A percentile compares a stretch with the other conserved stretches of the same genome.
phyloP scores from a whole-genome alignment of 2,113 vertebrate genomes.

The Ictalurus punctatus region DNA sequence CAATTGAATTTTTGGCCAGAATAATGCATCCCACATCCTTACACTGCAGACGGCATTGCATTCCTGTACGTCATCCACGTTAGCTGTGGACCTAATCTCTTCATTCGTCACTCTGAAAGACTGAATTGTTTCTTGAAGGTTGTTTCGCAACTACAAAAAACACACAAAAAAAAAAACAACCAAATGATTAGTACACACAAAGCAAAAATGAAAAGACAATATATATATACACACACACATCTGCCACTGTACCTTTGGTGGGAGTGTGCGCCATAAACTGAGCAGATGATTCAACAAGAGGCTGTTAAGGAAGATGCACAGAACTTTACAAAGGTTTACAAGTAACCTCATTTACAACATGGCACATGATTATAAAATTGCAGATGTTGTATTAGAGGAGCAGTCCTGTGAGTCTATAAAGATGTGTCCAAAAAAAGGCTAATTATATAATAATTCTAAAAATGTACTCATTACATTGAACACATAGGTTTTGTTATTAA shows the following conservation, averaged over 20 bases:
- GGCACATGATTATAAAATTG: not conserved
- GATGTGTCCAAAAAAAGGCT: not conserved
- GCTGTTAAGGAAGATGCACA: constrained; percentile 63
- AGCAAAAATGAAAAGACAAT: not conserved
- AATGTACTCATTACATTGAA: not conserved
- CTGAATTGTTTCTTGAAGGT: constrained; percentile 84
- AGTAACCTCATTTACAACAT: not conserved
- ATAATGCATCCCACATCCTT: constrained; percentile 21
- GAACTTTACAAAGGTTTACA: too few relatives aligned
- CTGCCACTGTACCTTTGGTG: constrained; percentile 77
- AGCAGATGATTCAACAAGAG: constrained; percentile 85
- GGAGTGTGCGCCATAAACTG: constrained; percentile 78
- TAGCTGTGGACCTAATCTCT: constrained; percentile 72
- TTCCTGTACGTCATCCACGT: constrained; percentile 67
- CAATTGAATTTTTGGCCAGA: not conserved
- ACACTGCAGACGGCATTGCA: constrained; percentile 85
- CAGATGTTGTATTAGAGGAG: too few relatives aligned
- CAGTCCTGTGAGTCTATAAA: not conserved
- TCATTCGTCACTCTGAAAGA: constrained; percentile 89
- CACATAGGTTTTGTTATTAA: not conserved
- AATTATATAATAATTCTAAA: not conserved
- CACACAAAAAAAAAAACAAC: not conserved
- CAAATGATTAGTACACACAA: not conserved
- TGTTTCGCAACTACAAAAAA: constrained; percentile 75
- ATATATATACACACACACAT: too few relatives aligned